Evolutionary conservation across 2,888 invertebrate species (phyloP).

Genomic region (Rhagonycha lutea): DNA sequence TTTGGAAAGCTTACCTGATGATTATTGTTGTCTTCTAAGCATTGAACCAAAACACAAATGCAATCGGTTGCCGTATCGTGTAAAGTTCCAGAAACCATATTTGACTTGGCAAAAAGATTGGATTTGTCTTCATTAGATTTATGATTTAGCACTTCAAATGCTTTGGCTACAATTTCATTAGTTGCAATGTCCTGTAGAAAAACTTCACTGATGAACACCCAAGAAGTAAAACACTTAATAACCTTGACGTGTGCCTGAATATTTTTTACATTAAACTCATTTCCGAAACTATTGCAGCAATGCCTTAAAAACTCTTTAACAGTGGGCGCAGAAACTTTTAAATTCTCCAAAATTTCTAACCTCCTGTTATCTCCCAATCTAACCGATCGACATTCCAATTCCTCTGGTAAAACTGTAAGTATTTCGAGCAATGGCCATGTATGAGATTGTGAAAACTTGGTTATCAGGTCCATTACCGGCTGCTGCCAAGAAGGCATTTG

Average conservation of each 20-base stretch:
- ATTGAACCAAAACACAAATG: slow-evolving; percentile 82
- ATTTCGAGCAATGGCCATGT: slow-evolving; percentile 89
- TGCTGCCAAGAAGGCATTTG: slow-evolving; percentile 94
- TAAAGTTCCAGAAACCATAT: slow-evolving; percentile 53
- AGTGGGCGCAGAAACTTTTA: slow-evolving; percentile 74
- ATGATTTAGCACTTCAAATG: slow-evolving; percentile 66
- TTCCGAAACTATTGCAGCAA: slow-evolving; percentile 68
- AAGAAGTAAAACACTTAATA: slow-evolving; percentile 86
- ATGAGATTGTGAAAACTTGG: slow-evolving; percentile 71
- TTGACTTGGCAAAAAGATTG: slow-evolving; percentile 20
- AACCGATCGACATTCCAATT: slow-evolving; percentile 81
- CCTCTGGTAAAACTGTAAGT: slow-evolving; percentile 93
- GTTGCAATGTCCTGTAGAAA: slow-evolving; percentile 74
- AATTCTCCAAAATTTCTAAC: slow-evolving; percentile 79
- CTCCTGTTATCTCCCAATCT: slow-evolving; percentile 89
- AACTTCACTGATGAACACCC: slow-evolving; percentile 85
- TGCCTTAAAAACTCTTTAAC: slow-evolving; percentile 81
- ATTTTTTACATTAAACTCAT: slow-evolving; percentile 68
- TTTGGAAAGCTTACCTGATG: slow-evolving; percentile 49
- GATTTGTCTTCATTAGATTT: slow-evolving; percentile 44
- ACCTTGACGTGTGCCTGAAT: slow-evolving; percentile 73
- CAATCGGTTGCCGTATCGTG: slow-evolving; percentile 93
- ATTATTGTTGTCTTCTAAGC: slow-evolving; percentile 77
- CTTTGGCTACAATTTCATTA: slow-evolving; percentile 73
- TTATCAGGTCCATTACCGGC: slow-evolving; percentile 83